phyloP scores from a whole-genome alignment of 2,797 vertebrate genomes.

The Petrocephalus schoutedeni region DNA sequence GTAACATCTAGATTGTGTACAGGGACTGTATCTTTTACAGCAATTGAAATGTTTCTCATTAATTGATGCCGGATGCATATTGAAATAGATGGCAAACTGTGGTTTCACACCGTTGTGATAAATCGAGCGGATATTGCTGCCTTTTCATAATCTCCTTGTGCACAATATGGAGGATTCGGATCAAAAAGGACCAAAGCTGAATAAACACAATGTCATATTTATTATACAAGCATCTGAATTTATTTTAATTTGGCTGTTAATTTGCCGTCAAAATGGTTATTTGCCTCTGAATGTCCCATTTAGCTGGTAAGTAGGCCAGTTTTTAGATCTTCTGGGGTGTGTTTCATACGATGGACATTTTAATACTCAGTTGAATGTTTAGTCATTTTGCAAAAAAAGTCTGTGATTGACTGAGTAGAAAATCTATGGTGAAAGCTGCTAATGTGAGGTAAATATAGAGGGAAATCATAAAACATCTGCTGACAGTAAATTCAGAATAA shows the following conservation, averaged over 20 bases:
- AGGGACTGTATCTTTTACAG: neutral
- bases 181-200: constrained; percentile 5
- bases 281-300: constrained; percentile 27
- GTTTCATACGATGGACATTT: constrained; percentile 16
- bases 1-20: neutral
- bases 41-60: neutral
- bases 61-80: neutral
- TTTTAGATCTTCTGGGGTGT: constrained; percentile 18
- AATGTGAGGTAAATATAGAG: constrained; percentile 26
- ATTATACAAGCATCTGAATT: constrained; percentile 28
- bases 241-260: constrained; percentile 31
- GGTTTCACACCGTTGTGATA: neutral
- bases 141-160: neutral
- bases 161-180: neutral
- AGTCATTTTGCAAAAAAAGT: constrained; percentile 31
- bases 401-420: constrained; percentile 36
- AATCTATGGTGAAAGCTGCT: constrained; percentile 36
- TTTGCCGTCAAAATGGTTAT: constrained; percentile 31
- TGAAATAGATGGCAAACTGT: neutral
- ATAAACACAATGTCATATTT: constrained; percentile 24
- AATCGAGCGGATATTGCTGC: neutral
- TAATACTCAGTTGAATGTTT: constrained; percentile 22
- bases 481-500: constrained; percentile 2
- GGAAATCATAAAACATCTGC: neutral
- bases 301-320: constrained; percentile 32